Base-by-base conservation (phyloP, 2,797 vertebrate genomes). In the Phaenicophaeus curvirostris region DNA sequence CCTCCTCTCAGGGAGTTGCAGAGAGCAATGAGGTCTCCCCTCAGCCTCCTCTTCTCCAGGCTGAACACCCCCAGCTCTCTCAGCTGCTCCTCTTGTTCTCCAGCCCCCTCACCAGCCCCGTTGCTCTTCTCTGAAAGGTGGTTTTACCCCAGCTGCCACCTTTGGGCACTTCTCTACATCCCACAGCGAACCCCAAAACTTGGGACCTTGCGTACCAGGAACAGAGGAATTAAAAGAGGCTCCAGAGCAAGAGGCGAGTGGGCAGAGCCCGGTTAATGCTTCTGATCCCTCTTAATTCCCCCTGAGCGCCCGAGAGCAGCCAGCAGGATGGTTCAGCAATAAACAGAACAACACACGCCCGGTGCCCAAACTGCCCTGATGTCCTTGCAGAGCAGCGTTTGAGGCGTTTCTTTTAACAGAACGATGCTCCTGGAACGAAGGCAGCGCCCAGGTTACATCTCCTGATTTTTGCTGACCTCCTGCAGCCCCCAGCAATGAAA, bases 381-480 rank as follows among this genome's bases (percentile, higher is more conserved):
- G 82, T 66, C 27, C 55, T 50, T 28, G 13, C 85, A 35, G 57
- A 1, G 1, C 12, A 11, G 77, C 19, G 14, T n/a, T 37, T 2
- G 39, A 55, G 62, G 19, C 21, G 41, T 21, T 71, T 12, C 15
- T 24, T 31, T 4, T 5, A 62, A 25, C 2, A 15, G 31, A 41
- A 9, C 5, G 4, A 89, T 77, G 54, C 17, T 4, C 51, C 76
- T 6, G 72, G 66, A 20, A 28, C 0, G 42, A 7, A 65, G 61
- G 69, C 69, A 65, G 23, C 42, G 15, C 77, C 42, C 25, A 1
- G 13, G 4, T 18, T 5, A 13, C 5, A 2, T 4, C 51, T 41
- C 58, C 42, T 35, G 25, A 27, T 39, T 83, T 76, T 23, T 87
- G 72, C 95, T 66, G 30, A 84, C 68, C 84, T 68, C 92, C 59